Conservation (phyloP, 1,140 invertebrate species). For the Uloborus diversus region DNA sequence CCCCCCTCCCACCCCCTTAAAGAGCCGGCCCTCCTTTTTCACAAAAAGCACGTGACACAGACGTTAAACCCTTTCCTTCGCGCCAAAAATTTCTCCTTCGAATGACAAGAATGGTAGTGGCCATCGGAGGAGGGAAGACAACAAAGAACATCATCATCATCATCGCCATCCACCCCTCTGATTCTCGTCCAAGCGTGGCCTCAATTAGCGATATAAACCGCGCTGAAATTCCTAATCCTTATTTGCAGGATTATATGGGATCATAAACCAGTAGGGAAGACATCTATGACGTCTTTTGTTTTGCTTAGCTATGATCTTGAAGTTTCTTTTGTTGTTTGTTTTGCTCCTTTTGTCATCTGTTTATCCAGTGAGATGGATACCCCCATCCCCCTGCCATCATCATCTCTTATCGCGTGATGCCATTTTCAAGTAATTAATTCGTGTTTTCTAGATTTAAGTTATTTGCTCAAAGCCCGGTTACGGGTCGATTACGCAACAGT, state of each 20-base stretch:
- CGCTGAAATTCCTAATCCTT: constrained; percentile 21
- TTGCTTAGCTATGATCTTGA: not conserved
- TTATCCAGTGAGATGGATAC: not conserved
- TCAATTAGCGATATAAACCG: constrained; percentile 3
- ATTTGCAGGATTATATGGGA: constrained; percentile 28
- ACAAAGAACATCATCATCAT: constrained; percentile 1
- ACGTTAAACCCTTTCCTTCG: no score
- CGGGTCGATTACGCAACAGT: no score
- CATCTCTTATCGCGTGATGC: not conserved
- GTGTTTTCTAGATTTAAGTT: no score
- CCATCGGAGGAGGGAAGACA: constrained; percentile 5
- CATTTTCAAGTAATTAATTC: not conserved
- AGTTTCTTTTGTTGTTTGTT: not conserved
- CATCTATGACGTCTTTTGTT: constrained; percentile 34
- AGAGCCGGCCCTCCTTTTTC: not conserved
- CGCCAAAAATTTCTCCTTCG: constrained; percentile 12
- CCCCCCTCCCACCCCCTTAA: not conserved
- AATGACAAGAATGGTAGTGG: not conserved
- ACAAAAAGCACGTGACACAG: constrained; percentile 23
- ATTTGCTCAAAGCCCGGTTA: no score
- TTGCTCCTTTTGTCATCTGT: not conserved
- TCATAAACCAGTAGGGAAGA: constrained; percentile 23
- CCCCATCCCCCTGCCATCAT: not conserved
- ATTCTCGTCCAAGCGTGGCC: not conserved
- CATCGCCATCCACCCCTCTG: not conserved